phyloP scores from a whole-genome alignment of 2,113 vertebrate species.

The Platycercus adscitus region DNA sequence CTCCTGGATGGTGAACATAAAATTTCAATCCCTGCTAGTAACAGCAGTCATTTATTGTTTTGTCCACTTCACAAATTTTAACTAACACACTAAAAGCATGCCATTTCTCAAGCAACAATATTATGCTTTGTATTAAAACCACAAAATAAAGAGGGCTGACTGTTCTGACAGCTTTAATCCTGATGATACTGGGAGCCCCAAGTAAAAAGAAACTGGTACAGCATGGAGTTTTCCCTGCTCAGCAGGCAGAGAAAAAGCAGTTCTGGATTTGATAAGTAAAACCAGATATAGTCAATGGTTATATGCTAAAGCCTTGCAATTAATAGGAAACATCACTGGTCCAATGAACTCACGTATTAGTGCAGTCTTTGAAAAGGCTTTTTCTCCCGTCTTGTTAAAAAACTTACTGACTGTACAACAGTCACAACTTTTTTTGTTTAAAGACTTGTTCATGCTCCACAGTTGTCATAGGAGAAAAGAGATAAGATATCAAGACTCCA shows the following conservation, averaged over 20 bases:
- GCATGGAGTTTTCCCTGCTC: slow-evolving; percentile 58
- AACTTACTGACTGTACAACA: slow-evolving; percentile 16
- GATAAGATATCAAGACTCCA: neutral
- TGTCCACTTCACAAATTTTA: slow-evolving; percentile 11
- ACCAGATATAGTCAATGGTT: slow-evolving; percentile 72
- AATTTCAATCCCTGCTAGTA: slow-evolving; percentile 33
- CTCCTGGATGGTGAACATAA: slow-evolving; percentile 3
- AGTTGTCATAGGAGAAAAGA: neutral
- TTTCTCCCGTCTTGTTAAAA: slow-evolving; percentile 69
- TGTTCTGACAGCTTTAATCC: slow-evolving; percentile 63
- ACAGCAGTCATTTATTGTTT: slow-evolving; percentile 3
- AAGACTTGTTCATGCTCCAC: neutral
- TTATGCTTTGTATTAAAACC: slow-evolving; percentile 58
- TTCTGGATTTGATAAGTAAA: slow-evolving; percentile 82
- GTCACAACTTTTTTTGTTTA: neutral
- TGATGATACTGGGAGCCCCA: slow-evolving; percentile 42
- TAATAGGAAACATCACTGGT: slow-evolving; percentile 69
- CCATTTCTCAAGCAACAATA: slow-evolving; percentile 39
- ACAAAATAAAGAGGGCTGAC: slow-evolving; percentile 60
- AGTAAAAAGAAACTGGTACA: slow-evolving; percentile 68
- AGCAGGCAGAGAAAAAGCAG: slow-evolving; percentile 71
- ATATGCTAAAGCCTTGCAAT: slow-evolving; percentile 69
- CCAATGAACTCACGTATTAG: slow-evolving; percentile 36
- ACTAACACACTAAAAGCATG: slow-evolving; percentile 24
- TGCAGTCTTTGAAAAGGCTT: slow-evolving; percentile 27